Evolutionary conservation across 2,888 invertebrate species (phyloP), one percentile per base, ranked within the genome.

Genomic region (Notodonta ziczac): DNA sequence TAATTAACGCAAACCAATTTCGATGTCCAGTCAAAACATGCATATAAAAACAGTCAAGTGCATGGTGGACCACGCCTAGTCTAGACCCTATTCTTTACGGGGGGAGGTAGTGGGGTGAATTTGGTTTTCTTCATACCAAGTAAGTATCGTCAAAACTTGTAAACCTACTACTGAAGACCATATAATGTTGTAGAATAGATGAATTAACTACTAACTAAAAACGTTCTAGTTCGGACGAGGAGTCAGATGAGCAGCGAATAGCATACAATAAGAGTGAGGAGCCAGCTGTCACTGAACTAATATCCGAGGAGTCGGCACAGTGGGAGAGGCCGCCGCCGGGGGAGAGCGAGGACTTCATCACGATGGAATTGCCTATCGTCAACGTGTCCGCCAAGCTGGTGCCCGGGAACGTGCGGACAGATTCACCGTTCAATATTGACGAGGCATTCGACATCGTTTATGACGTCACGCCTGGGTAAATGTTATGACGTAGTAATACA

Each of bases 401-500:
- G 35, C 75, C 82, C 0, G 73, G 70, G 0, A 60, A 58, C 0
- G 32, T 57, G 7, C 42, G 58, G 10, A 13, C 12, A 0, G 57
- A 62, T 14, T 67, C 63, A 5, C n/a, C 57, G 4, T 70, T 81
- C 53, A 73, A 82, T 51, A 50, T 65, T 5, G 82, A 86, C 2
- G 81, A 85, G 2, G 48, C 72, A 13, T 85, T 90, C 64, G 87
- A 91, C 62, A 48, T 73, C 3, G 59, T 83, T n/a, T 77, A 85
- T 69, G 89, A 90, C 52, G 87, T 87, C n/a, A 82, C 82, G n/a
- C 87, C 88, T 14, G 75, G 80, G 90, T 90, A 75, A 67, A 44
- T 42, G 4, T 24, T 24, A 24, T 24, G 24, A 2, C 24, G 24
- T 24, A 24, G 24, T 24, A 24, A 24, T 24, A 2, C 24, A 24